Percentiles rank a stretch among this genome's conserved stretches.
phyloP scores from a whole-genome alignment of 2,888 invertebrate species.

The Eupithecia pulchellata region DNA sequence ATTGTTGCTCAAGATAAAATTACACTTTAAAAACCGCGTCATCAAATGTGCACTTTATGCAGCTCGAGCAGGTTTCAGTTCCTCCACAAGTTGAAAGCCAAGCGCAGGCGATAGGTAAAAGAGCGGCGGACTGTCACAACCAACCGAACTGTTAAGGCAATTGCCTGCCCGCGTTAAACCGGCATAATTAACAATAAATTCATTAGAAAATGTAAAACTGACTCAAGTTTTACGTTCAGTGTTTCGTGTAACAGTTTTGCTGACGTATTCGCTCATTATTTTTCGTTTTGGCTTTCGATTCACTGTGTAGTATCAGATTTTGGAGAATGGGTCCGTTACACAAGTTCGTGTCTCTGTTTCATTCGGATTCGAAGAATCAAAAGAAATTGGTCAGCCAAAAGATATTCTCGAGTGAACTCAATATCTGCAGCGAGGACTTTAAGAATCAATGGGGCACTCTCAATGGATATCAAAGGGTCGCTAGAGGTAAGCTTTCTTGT shows the following conservation, averaged over 20 bases:
- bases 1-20: too few relatives aligned
- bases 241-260: constrained; percentile 5
- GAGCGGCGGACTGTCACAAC: constrained; percentile 64
- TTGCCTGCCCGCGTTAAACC: constrained; percentile 38
- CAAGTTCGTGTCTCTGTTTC: constrained; percentile 87
- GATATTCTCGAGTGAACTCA: constrained; percentile 85
- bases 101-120: constrained; percentile 63
- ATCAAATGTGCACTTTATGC: constrained; percentile 2
- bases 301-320: not conserved
- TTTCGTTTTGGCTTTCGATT: not conserved
- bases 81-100: constrained; percentile 53
- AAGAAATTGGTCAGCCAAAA: constrained; percentile 77
- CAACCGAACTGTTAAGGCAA: constrained; percentile 48
- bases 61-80: constrained; percentile 58
- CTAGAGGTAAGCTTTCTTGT: constrained; percentile 64
- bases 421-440: constrained; percentile 76
- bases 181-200: constrained; percentile 22
- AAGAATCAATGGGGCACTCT: constrained; percentile 85
- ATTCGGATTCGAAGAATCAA: constrained; percentile 81
- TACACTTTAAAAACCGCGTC: not conserved
- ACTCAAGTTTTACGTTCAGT: constrained; percentile 9
- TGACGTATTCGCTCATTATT: constrained; percentile 13
- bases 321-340: constrained; percentile 86
- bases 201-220: constrained; percentile 29
- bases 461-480: constrained; percentile 72